These are phyloP conservation scores for Agrochola circellaris DNA, from an alignment of 2,888 invertebrate genomes.

Conservation along the genomic window DNA sequence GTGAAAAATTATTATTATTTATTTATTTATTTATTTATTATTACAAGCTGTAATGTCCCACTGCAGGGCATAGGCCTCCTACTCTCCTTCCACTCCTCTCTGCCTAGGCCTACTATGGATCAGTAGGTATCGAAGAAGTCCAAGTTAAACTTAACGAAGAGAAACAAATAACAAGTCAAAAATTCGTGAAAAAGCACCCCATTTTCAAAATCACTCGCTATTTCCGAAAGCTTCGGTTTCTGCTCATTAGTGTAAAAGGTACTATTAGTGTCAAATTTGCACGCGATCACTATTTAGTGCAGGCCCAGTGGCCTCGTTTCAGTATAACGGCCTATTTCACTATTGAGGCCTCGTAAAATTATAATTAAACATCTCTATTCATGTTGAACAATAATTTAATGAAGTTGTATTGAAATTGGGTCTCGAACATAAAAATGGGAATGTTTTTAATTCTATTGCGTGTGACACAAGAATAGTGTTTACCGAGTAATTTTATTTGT, in stretches of 20 bases:
- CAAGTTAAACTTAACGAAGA: no score
- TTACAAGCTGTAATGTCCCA: background rate
- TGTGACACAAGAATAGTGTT: slow-evolving; percentile 39
- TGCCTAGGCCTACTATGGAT: background rate
- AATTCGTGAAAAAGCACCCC: background rate
- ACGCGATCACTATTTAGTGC: slow-evolving; percentile 66
- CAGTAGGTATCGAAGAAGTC: background rate
- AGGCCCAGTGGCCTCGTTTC: slow-evolving; percentile 58
- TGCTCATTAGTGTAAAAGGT: slow-evolving; percentile 61
- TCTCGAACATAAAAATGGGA: slow-evolving; percentile 49
- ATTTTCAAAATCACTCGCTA: slow-evolving; percentile 35
- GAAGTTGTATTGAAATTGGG: slow-evolving; percentile 48
- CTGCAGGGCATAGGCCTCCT: background rate
- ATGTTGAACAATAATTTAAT: slow-evolving; percentile 54
- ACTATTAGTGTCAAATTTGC: slow-evolving; percentile 51
- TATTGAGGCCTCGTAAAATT: slow-evolving; percentile 60
- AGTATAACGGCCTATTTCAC: slow-evolving; percentile 55
- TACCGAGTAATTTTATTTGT: slow-evolving; percentile 45
- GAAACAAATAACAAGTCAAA: background rate
- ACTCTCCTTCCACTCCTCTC: no score
- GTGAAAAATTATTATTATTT: background rate
- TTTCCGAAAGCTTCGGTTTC: slow-evolving; percentile 25
- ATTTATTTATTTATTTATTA: no score
- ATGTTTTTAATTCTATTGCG: slow-evolving; percentile 52
- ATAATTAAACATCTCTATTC: slow-evolving; percentile 56